Evolutionary conservation across 2,797 vertebrate species (phyloP).

Genomic region (Mallotus villosus): DNA sequence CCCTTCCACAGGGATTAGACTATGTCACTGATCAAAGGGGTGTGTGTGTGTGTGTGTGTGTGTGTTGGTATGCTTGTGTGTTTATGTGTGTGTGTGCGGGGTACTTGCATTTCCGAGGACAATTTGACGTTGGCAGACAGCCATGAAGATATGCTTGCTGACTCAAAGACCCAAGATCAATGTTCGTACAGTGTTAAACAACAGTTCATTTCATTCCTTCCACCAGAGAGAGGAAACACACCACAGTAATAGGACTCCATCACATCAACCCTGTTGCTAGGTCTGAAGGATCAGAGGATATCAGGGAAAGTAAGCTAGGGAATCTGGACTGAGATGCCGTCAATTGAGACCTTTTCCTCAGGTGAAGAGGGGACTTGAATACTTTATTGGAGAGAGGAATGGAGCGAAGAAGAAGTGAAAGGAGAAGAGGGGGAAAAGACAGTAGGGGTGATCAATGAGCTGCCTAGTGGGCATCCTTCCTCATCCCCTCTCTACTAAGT

Average conservation of each 20-base stretch:
- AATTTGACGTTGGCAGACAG: no score
- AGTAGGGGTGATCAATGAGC: no score
- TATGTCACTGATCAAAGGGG: slow-evolving; percentile 38
- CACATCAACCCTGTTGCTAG: neutral
- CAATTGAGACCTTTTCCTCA: neutral
- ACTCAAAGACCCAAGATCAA: no score
- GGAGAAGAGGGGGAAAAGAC: no score
- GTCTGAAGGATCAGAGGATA: neutral
- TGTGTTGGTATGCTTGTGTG: neutral
- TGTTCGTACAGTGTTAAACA: no score
- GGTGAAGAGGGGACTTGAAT: neutral
- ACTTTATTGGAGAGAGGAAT: neutral
- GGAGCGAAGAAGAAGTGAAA: neutral
- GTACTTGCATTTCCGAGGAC: neutral
- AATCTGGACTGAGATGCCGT: neutral
- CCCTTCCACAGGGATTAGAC: slow-evolving; percentile 20
- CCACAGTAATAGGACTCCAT: neutral
- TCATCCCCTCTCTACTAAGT: no score
- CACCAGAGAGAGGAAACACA: no score
- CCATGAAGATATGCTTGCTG: no score
- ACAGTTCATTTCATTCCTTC: no score
- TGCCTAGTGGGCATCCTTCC: no score
- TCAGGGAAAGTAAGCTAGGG: neutral
- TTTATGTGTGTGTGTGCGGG: neutral
- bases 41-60: slow-evolving; percentile 1